Conservation (phyloP, 2,888 invertebrate genomes). For the Neoitamus cyanurus region DNA sequence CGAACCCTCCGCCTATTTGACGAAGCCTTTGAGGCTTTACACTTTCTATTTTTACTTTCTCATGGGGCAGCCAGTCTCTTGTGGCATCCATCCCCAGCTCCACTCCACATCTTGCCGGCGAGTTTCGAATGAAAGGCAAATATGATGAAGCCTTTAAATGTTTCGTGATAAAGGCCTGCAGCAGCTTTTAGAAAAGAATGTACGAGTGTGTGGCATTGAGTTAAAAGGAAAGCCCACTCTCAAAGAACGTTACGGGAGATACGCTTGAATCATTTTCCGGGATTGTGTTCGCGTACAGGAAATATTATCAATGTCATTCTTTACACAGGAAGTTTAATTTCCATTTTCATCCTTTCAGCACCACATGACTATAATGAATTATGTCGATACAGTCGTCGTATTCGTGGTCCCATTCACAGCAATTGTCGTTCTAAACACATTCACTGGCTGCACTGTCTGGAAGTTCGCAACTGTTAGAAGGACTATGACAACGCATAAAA, state of each 20-base stretch:
- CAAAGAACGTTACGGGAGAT: too few relatives aligned
- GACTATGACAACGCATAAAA: slow-evolving; percentile 63
- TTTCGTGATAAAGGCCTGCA: background rate
- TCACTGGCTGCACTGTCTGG: slow-evolving; percentile 77
- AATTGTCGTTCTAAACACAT: slow-evolving; percentile 77
- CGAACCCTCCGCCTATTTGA: background rate
- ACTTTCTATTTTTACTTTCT: background rate
- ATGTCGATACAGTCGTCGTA: slow-evolving; percentile 77
- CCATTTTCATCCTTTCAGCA: slow-evolving; percentile 64
- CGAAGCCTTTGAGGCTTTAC: background rate
- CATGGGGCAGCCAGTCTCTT: background rate
- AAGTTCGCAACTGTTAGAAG: slow-evolving; percentile 69
- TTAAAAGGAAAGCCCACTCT: background rate
- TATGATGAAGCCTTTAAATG: background rate
- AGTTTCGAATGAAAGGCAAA: background rate
- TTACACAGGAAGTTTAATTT: background rate
- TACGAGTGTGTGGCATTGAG: background rate
- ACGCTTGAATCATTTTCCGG: background rate
- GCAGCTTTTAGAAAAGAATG: background rate
- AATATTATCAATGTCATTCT: background rate
- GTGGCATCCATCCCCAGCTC: background rate
- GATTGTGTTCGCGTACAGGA: background rate
- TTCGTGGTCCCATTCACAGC: slow-evolving; percentile 78
- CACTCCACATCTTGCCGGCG: background rate
- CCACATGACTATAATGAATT: slow-evolving; percentile 74